A percentile compares a stretch with the other conserved stretches of the same genome.
phyloP scores from a whole-genome alignment of 1,140 invertebrate genomes.

The Ips typographus region DNA sequence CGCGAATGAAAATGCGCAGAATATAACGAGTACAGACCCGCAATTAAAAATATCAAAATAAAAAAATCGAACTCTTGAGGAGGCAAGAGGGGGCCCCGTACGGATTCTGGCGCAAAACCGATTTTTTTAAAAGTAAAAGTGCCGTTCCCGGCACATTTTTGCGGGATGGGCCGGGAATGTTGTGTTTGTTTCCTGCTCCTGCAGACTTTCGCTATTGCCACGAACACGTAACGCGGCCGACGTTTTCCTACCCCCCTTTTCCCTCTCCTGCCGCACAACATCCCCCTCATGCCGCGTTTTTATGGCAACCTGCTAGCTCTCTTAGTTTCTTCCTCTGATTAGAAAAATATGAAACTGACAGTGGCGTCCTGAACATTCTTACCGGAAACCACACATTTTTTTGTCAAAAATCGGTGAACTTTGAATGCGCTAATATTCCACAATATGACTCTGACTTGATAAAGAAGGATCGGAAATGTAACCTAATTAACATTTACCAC shows the following conservation, averaged over 20 bases:
- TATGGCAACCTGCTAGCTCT: constrained; percentile 29
- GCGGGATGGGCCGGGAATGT: constrained; percentile 12
- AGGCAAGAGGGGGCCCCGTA: not conserved
- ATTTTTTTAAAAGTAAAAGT: constrained; percentile 34
- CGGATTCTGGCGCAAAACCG: constrained; percentile 7
- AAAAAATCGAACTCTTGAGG: constrained; percentile 44
- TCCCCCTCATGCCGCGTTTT: constrained; percentile 16
- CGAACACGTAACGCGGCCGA: not conserved
- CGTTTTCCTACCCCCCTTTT: not conserved
- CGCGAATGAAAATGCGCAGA: constrained; percentile 55
- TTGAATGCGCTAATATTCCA: no score
- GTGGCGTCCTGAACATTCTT: constrained; percentile 4
- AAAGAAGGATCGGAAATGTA: no score
- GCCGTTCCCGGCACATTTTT: constrained; percentile 24
- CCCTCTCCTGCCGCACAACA: no score
- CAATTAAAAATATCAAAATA: constrained; percentile 56
- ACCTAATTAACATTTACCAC: no score
- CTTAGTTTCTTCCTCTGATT: constrained; percentile 31
- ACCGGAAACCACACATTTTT: no score
- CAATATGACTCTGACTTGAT: no score
- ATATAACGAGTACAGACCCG: constrained; percentile 54
- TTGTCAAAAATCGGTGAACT: no score
- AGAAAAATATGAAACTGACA: constrained; percentile 34
- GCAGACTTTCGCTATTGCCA: constrained; percentile 16
- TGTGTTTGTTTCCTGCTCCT: constrained; percentile 20